Conservation (phyloP, 2,113 vertebrate genomes). For the Toxotes chatareus region DNA sequence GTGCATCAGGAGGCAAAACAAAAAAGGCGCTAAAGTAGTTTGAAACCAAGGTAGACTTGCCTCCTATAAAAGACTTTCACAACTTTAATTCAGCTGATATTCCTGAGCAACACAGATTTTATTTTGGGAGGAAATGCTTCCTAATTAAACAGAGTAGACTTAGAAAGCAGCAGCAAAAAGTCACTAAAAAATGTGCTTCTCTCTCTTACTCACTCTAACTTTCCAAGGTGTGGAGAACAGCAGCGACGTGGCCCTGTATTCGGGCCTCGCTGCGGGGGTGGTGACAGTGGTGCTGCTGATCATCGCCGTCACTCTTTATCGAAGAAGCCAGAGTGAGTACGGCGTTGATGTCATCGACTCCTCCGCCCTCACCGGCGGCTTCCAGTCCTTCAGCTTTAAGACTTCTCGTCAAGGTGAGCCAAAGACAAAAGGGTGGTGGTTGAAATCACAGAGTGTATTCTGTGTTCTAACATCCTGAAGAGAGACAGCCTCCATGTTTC, state of each 20-base stretch:
- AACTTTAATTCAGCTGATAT: conserved; percentile 17
- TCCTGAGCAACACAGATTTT: conserved; percentile 32
- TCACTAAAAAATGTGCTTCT: background rate
- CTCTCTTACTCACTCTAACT: background rate
- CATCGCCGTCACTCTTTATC: conserved; percentile 92
- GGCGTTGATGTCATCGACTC: conserved; percentile 98
- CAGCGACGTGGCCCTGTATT: conserved; percentile 94
- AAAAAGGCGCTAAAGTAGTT: conserved; percentile 54
- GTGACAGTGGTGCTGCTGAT: conserved; percentile 93
- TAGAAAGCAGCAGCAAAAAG: background rate
- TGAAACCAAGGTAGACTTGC: conserved; percentile 44
- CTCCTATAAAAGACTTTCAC: conserved; percentile 30
- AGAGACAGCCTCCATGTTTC: background rate
- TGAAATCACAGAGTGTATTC: too few species aligned
- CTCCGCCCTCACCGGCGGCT: conserved; percentile 95
- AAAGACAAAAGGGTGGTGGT: background rate
- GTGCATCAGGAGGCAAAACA: conserved; percentile 54
- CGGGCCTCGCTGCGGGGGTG: conserved; percentile 92
- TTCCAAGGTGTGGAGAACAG: conserved; percentile 89
- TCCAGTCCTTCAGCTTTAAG: conserved; percentile 99
- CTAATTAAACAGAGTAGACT: conserved; percentile 35
- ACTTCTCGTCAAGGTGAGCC: conserved; percentile 94
- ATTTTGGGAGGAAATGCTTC: conserved; percentile 38
- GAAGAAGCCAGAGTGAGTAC: conserved; percentile 97
- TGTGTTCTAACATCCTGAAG: background rate